Evolutionary conservation across 2,113 vertebrate species (phyloP), one percentile per base, ranked within the genome.

Genomic region (Bostrychus sinensis): DNA sequence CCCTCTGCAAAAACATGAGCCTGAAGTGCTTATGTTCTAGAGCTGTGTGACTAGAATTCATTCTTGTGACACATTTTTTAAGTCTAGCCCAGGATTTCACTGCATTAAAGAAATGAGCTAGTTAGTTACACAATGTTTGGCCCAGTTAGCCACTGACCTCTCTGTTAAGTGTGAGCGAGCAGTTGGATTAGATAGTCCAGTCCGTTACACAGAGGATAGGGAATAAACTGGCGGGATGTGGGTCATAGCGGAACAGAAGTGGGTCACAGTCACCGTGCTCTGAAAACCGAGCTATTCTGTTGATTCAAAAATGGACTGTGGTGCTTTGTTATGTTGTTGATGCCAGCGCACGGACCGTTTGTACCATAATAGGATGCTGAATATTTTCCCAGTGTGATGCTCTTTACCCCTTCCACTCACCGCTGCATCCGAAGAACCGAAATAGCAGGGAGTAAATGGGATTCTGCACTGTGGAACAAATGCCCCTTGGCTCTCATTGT

Each of bases 231-330:
- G 30, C 50, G 42, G 25, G 26, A 88, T 83, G 61, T 82, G 72
- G 80, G 76, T 80, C 73, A 81, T 20, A 39, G 59, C 74, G 68
- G 66, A 71, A 58, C 67, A 71, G 56, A 86, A 83, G 63, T 85
- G 75, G 82, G 84, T 88, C 80, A 78, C n/a, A 66, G 78, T 88
- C 68, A 70, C 69, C 60, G 38, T 67, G 65, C 57, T 32, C 61
- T 65, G 30, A 32, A 32, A 32, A 32, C 5, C 5, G 3, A 32
- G 13, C n/a, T 51, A 32, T 55, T 60, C 30, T 71, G 34, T 1
- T 16, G 51, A 36, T 68, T 6, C 34, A 69, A 67, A 51, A 16
- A 30, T 38, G 12, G 30, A 32, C 30, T 39, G n/a, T n/a, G n/a
- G n/a, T n/a, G n/a, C n/a, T n/a, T 39, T 39, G 37, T 19, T 43